Evolutionary conservation across 1,140 invertebrate species (phyloP).

Genomic region (Drosophila repletoides): DNA sequence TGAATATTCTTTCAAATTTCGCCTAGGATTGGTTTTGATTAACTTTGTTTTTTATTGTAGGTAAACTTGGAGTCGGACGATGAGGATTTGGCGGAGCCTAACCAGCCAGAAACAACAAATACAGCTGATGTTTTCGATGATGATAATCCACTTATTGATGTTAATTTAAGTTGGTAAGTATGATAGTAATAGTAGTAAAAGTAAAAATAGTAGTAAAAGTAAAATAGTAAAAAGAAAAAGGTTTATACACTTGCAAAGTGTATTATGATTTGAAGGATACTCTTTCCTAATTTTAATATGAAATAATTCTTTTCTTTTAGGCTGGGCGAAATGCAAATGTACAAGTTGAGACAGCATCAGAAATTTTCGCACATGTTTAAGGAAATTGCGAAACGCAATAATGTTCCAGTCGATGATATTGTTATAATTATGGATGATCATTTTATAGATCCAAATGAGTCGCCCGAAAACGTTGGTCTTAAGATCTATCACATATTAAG

Average conservation of each 20-base stretch:
- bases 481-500: constrained; percentile 64
- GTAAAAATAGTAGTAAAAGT: too few relatives aligned
- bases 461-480: constrained; percentile 53
- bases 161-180: constrained; percentile 58
- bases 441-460: constrained; percentile 47
- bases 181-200: too few relatives aligned
- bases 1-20: background rate
- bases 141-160: constrained; percentile 58
- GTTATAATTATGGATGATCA: constrained; percentile 52
- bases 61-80: constrained; percentile 67
- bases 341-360: constrained; percentile 61
- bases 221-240: too few relatives aligned
- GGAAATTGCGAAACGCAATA: constrained; percentile 61
- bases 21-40: background rate
- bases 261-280: too few relatives aligned
- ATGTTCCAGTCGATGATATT: constrained; percentile 35
- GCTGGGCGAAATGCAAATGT: constrained; percentile 60
- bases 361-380: constrained; percentile 67
- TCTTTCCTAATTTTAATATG: too few relatives aligned
- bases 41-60: constrained; percentile 1
- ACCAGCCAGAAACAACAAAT: background rate
- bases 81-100: constrained; percentile 1
- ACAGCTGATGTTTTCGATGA: constrained; percentile 13
- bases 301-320: constrained; percentile 6
- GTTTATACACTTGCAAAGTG: too few relatives aligned